Conservation (phyloP, 2,113 vertebrate genomes). For the Danionella cerebrum region DNA sequence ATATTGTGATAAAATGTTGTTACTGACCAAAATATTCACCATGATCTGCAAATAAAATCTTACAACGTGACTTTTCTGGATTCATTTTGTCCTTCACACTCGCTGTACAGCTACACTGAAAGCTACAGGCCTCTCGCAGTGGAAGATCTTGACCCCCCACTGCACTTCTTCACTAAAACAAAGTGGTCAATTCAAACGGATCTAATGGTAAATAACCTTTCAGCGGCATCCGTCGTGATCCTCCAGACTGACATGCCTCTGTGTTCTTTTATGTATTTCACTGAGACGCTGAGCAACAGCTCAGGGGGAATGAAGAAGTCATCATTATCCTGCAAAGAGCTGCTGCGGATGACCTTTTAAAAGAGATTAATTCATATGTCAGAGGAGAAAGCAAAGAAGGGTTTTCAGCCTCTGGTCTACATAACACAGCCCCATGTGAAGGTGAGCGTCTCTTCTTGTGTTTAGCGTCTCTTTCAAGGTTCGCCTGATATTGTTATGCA, state of each 20-base stretch:
- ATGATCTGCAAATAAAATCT: no score
- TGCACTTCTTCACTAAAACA: not conserved
- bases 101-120: not conserved
- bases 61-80: no score
- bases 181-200: not conserved
- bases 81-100: no score
- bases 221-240: not conserved
- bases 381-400: not conserved
- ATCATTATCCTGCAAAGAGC: constrained; percentile 17
- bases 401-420: not conserved
- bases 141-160: no score
- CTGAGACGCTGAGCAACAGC: not conserved
- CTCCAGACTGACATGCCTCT: not conserved
- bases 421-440: constrained; percentile 4
- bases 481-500: not conserved
- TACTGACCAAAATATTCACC: no score
- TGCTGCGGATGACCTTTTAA: constrained; percentile 18
- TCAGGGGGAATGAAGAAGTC: not conserved
- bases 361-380: constrained; percentile 32
- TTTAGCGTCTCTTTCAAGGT: not conserved
- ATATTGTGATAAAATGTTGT: no score
- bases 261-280: not conserved
- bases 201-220: not conserved
- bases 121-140: not conserved
- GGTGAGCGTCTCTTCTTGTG: not conserved